Evolutionary conservation across 2,888 invertebrate species (phyloP).

Genomic region (Eupithecia insigniata): DNA sequence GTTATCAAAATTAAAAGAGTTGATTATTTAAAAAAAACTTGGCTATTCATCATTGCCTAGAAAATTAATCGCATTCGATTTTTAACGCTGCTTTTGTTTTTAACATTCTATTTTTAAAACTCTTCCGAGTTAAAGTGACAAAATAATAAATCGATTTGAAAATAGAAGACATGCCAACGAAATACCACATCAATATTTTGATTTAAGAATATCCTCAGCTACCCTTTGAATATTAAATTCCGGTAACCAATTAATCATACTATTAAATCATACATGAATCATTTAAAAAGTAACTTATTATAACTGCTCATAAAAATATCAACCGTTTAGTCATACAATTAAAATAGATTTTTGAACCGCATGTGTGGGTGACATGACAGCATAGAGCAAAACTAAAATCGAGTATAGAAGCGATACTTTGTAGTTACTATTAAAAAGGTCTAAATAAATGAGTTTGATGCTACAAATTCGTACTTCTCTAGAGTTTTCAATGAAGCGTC

Average conservation of each 20-base stretch:
- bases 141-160: not conserved
- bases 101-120: not conserved
- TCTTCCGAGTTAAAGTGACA: not conserved
- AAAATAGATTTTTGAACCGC: slow-evolving; percentile 48
- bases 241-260: slow-evolving; percentile 25
- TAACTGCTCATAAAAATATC: slow-evolving; percentile 61
- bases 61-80: not conserved
- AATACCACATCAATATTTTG: slow-evolving; percentile 1
- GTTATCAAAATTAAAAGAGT: no score
- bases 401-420: slow-evolving; percentile 4
- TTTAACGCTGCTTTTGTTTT: not conserved
- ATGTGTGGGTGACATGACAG: slow-evolving; percentile 9
- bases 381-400: not conserved
- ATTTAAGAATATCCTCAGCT: not conserved
- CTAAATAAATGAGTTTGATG: no score
- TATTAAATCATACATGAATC: slow-evolving; percentile 29
- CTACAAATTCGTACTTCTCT: no score
- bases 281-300: slow-evolving; percentile 35
- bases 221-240: slow-evolving; percentile 18
- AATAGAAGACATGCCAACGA: not conserved
- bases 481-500: no score
- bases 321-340: slow-evolving; percentile 58
- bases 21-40: no score
- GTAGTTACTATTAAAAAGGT: not conserved
- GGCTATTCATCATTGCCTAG: not conserved